Evolutionary conservation across 2,888 invertebrate genomes (phyloP), one percentile per base, ranked within the genome.

Genomic region (Ophion obscuratus): DNA sequence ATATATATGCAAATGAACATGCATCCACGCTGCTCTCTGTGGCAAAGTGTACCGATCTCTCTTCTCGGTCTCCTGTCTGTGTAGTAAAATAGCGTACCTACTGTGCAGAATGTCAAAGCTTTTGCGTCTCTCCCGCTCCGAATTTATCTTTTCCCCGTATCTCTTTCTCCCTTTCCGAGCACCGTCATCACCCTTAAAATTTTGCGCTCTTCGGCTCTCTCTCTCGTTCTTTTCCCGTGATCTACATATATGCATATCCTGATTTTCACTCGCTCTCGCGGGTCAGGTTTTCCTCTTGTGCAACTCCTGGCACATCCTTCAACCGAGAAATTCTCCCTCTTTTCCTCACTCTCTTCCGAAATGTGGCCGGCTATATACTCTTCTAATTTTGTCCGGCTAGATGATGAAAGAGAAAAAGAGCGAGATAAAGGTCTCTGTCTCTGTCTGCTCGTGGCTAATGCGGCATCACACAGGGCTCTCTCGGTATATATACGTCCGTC

Each of bases 401-500:
- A 81, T 81, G 79, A 81, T 66, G 68, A 68, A 68, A 20, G 62
- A 73, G 57, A 71, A 40, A 73, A 71, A 57, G 53, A 57, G 40
- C 24, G 44, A 73, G 64, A 59, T 40, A 9, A 27, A 81, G 40
- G 66, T 57, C 66, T 24, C 64, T 61, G 66, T 81, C 83, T 64
- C 83, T 64, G 81, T 61, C 76, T 80, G 53, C 14, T 81, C 80
- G 76, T 73, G 83, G 85, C 86, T 86, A 86, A 86, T 86, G 86
- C 83, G 81, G 83, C 83, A 74, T 74, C 83, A 70, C 81, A 84
- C 83, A 68, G 85, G 53, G 53, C 67, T 74, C 61, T 67, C 74
- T 68, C 70, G 67, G 74, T 81, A 81, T 78, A 73, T 80, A 81
- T 74, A 67, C 74, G 86, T 83, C 83, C 62, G 83, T 80, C 85